phyloP scores from a whole-genome alignment of 2,797 vertebrate genomes.

The Telmatherina bonti region DNA sequence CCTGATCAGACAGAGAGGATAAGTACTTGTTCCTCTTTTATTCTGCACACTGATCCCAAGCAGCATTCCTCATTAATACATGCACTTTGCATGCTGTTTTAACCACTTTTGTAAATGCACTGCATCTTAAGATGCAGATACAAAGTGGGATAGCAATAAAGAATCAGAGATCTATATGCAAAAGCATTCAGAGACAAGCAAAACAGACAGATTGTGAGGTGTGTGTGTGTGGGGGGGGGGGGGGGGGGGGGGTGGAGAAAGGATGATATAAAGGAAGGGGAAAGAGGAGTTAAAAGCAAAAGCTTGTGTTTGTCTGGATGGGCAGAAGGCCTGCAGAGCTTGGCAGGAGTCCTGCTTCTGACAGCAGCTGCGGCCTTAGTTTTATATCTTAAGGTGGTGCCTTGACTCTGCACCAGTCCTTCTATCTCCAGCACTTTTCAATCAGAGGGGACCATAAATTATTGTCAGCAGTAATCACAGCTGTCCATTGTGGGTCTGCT shows the following conservation, averaged over 20 bases:
- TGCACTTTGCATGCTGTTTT: conserved; percentile 10
- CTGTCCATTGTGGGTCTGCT: conserved; percentile 74
- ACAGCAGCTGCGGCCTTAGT: conserved; percentile 80
- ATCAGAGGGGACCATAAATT: conserved; percentile 83
- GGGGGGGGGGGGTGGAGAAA: conserved; percentile 30
- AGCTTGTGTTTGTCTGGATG: conserved; percentile 65
- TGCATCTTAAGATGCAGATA: neutral
- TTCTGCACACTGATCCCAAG: conserved; percentile 40
- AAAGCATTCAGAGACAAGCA: conserved; percentile 19
- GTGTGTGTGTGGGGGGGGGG: conserved; percentile 31
- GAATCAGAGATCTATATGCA: conserved; percentile 1
- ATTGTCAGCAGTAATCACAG: conserved; percentile 83
- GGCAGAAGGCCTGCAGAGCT: conserved; percentile 77
- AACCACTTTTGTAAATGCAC: neutral
- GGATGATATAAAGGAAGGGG: conserved; percentile 46
- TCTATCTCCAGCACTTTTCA: conserved; percentile 78
- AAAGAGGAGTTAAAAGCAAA: conserved; percentile 44
- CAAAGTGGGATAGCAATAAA: neutral
- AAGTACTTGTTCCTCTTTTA: conserved; percentile 60
- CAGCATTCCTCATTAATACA: conserved; percentile 15
- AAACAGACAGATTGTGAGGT: conserved; percentile 19
- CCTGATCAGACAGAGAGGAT: conserved; percentile 68
- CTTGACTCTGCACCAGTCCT: conserved; percentile 68
- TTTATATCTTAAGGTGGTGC: conserved; percentile 84
- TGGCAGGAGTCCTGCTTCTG: conserved; percentile 71